Base-by-base conservation (phyloP, 2,888 invertebrate species). In the Blera fallax region DNA sequence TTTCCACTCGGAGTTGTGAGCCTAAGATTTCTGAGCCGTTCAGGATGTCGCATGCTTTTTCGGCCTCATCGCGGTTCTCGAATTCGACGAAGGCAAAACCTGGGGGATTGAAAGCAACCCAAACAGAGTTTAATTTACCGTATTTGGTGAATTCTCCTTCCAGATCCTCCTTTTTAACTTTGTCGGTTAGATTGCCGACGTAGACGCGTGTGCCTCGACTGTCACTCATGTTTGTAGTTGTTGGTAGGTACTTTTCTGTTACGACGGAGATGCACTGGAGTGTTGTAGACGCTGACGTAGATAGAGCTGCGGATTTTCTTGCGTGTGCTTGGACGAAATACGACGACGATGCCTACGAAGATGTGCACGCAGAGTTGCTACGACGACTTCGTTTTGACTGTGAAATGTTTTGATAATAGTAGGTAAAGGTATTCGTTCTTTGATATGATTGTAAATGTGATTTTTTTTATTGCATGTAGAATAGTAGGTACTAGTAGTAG, bases 21-120 rank as follows among this genome's bases (percentile, higher is more conserved):
- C 97, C 97, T 93, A 97, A 93, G 91, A 97, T 94, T 92, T 97
- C 97, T 88, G 96, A 95, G 87, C 97, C 97, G 90, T 98, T 97
- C 93, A 98, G 94, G 90, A 95, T 96, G 87, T 92, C 92, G 93
- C 97, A 97, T 87, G 98, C 98, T 90, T 96, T 95, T 91, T 97
- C 97, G 43, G 98, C 98, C 93, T 98, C 97, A 91, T 96, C 95
- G 92, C 95, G 94, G 93, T 96, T 96, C 91, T 96, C 95, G 93
- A 97, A 98, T 93, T 98, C 97, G 92, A 98, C 96, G 93, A 98
- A 98, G 87, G 97, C 98, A 93, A 98, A 98, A 90, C 98, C 97
- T 88, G 97, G 97, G 88, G 98, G 98, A 93, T 98, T 97, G 92
- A 97, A 96, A 88, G 98, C 97, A 89, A 92, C 97, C 97, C 97